These are phyloP conservation scores for Adelges cooleyi DNA, from an alignment of 1,140 invertebrate genomes.

Conservation along the genomic window DNA sequence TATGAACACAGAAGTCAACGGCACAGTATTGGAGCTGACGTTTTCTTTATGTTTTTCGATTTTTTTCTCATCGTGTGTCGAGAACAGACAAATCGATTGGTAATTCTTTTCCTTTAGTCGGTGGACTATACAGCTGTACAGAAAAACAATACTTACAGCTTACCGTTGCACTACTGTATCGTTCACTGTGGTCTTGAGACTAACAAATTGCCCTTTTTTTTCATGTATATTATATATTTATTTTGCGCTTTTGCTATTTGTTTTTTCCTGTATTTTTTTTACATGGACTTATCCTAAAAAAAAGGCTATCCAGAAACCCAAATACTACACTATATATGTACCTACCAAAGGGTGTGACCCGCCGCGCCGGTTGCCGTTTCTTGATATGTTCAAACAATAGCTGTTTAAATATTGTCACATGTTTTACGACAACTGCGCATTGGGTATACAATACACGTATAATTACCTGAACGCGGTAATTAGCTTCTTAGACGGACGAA, in stretches of 20 bases:
- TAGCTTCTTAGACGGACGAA: no score
- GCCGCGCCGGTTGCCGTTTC: no score
- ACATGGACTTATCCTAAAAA: not conserved
- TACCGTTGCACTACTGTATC: conserved; percentile 1
- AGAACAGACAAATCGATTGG: conserved; percentile 27
- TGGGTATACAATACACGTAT: no score
- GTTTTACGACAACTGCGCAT: not conserved
- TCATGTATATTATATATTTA: not conserved
- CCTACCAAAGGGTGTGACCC: no score
- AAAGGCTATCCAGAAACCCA: not conserved
- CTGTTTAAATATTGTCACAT: conserved; percentile 6
- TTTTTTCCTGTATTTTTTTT: not conserved
- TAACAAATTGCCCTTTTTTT: conserved; percentile 26
- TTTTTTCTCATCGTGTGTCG: conserved; percentile 13
- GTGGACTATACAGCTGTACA: conserved; percentile 5
- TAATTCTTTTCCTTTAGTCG: conserved; percentile 22
- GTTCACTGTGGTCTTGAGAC: conserved; percentile 19
- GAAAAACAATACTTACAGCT: conserved; percentile 27
- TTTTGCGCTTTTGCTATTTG: not conserved
- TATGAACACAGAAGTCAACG: not conserved
- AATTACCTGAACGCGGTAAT: no score
- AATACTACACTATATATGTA: not conserved
- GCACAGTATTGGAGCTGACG: conserved; percentile 4
- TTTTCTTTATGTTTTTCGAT: conserved; percentile 22
- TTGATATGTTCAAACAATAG: not conserved